Percentiles rank a stretch among this genome's conserved stretches.
phyloP scores from a whole-genome alignment of 1,140 invertebrate species.

The Lasaia peninsularis region DNA sequence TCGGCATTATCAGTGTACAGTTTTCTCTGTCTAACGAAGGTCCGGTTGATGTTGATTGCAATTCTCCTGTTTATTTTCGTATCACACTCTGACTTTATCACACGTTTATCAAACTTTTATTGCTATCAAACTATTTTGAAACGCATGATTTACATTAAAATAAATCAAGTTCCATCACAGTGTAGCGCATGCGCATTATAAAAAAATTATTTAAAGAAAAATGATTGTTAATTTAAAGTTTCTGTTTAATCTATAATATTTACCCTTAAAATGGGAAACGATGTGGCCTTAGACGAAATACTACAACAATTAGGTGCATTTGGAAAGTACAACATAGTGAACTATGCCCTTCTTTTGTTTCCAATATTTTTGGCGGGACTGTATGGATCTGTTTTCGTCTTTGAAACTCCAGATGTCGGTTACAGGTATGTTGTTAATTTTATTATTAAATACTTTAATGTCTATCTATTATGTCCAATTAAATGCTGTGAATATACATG shows the following conservation, averaged over 20 bases:
- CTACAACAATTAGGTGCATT: constrained; percentile 53
- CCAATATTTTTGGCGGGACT: constrained; percentile 67
- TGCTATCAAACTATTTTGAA: not conserved
- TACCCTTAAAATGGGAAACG: constrained; percentile 40
- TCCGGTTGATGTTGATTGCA: not conserved
- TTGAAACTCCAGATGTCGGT: constrained; percentile 57
- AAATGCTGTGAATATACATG: too few species aligned
- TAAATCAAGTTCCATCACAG: not conserved
- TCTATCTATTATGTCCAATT: too few species aligned
- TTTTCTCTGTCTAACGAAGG: not conserved
- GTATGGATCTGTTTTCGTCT: constrained; percentile 60
- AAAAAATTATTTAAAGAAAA: too few species aligned
- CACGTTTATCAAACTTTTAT: not conserved
- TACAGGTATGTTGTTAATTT: constrained; percentile 48
- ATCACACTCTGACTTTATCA: not conserved
- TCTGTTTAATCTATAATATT: constrained; percentile 10
- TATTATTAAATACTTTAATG: too few species aligned
- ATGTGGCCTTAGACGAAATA: constrained; percentile 49
- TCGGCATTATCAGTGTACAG: not conserved
- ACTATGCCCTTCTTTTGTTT: constrained; percentile 58
- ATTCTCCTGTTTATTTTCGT: constrained; percentile 5
- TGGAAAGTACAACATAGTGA: constrained; percentile 60
- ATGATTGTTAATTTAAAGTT: not conserved
- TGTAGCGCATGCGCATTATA: constrained; percentile 23
- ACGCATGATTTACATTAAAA: not conserved